Percentiles rank a stretch among this genome's conserved stretches.
Evolutionary conservation across 2,113 vertebrate genomes (phyloP).

Genomic region (Toxotes chatareus): DNA sequence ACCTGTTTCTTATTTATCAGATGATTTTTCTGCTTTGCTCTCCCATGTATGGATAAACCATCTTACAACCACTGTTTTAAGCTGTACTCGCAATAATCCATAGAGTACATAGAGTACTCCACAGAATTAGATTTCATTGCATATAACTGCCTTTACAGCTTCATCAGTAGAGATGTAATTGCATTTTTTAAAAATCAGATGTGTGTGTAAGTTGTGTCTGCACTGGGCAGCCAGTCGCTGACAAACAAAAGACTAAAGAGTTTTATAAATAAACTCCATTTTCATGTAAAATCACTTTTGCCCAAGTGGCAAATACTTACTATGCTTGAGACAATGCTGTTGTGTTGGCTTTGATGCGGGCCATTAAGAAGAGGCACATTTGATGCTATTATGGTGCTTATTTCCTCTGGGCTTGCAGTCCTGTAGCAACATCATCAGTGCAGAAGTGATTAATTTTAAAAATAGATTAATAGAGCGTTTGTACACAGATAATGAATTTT

Average conservation of each 20-base stretch:
- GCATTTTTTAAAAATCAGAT: constrained; percentile 46
- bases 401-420: constrained; percentile 72
- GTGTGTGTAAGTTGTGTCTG: constrained; percentile 16
- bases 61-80: neutral
- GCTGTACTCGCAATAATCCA: neutral
- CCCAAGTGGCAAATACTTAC: constrained; percentile 63
- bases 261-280: constrained; percentile 67
- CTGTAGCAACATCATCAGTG: constrained; percentile 68
- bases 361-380: constrained; percentile 76
- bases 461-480: constrained; percentile 72
- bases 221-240: constrained; percentile 25
- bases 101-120: neutral
- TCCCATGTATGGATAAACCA: neutral
- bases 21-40: neutral
- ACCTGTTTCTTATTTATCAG: neutral
- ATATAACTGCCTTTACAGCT: constrained; percentile 4
- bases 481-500: constrained; percentile 64
- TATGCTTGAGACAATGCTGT: constrained; percentile 62
- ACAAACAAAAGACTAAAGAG: constrained; percentile 61
- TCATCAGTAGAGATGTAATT: constrained; percentile 1
- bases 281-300: constrained; percentile 64
- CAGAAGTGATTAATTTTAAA: constrained; percentile 76
- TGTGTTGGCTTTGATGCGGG: constrained; percentile 71
- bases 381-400: constrained; percentile 75
- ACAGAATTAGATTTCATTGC: neutral